Conservation (phyloP, 2,888 invertebrate genomes). For the Stenolophus ochropezus region DNA sequence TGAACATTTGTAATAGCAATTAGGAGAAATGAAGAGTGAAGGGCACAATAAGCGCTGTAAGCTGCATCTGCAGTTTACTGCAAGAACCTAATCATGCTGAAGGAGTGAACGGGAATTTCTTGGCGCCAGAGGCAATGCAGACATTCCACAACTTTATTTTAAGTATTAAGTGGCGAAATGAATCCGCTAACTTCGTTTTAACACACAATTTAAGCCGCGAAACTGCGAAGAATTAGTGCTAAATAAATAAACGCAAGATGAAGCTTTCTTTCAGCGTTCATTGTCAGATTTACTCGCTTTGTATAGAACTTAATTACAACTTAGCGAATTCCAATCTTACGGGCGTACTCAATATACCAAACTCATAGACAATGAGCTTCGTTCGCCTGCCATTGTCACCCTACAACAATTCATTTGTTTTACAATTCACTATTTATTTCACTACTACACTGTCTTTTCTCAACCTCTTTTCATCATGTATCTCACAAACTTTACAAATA, state of each 20-base stretch:
- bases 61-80: not conserved
- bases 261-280: not conserved
- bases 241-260: constrained; percentile 7
- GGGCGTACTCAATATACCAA: not conserved
- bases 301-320: not conserved
- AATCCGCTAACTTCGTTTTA: constrained; percentile 37
- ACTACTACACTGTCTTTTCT: not conserved
- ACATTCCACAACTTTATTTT: constrained; percentile 32
- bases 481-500: too few relatives aligned
- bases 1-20: too few relatives aligned
- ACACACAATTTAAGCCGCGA: not conserved
- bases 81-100: constrained; percentile 20
- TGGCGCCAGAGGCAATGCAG: not conserved
- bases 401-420: not conserved
- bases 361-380: not conserved
- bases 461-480: too few relatives aligned
- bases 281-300: not conserved
- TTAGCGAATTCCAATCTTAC: not conserved
- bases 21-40: too few relatives aligned
- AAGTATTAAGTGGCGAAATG: constrained; percentile 27
- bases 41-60: not conserved
- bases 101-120: constrained; percentile 8
- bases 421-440: not conserved
- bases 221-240: not conserved
- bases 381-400: not conserved